Conservation (phyloP, 1,140 invertebrate genomes). For the Drosophila carrolli region DNA sequence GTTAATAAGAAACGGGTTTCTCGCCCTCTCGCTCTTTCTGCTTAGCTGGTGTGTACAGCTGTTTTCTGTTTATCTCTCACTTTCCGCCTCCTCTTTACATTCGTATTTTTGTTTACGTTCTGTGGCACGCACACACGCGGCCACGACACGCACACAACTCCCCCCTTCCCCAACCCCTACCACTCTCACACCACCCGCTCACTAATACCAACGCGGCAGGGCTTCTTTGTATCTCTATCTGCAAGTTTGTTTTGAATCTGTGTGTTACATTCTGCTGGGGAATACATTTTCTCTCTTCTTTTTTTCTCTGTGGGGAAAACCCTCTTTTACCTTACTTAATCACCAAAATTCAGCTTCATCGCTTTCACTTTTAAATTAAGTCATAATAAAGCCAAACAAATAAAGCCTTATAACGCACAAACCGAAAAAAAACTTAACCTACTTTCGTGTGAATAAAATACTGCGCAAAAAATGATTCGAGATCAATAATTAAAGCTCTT, state of each 20-base stretch:
- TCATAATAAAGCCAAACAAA: conserved; percentile 64
- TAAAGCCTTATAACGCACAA: conserved; percentile 26
- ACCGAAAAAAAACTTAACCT: conserved; percentile 57
- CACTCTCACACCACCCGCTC: background rate
- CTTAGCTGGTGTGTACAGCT: conserved; percentile 72
- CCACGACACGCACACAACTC: conserved; percentile 35
- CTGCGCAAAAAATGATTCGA: conserved; percentile 34
- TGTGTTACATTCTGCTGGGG: conserved; percentile 41
- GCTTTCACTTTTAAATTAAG: conserved; percentile 82
- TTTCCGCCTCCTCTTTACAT: conserved; percentile 77
- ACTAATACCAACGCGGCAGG: too few relatives aligned
- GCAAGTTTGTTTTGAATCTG: conserved; percentile 35
- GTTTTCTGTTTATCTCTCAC: conserved; percentile 82
- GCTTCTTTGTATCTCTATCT: conserved; percentile 32
- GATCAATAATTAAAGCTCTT: conserved; percentile 54
- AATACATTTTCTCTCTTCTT: conserved; percentile 20
- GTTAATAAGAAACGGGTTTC: conserved; percentile 64
- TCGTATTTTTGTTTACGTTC: conserved; percentile 82
- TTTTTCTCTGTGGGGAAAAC: conserved; percentile 21
- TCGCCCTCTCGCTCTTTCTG: conserved; percentile 34
- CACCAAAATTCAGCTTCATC: conserved; percentile 38
- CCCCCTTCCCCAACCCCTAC: background rate
- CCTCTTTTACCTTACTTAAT: conserved; percentile 53
- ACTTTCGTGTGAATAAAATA: conserved; percentile 61
- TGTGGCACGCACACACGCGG: conserved; percentile 71